Evolutionary conservation across 2,113 vertebrate species (phyloP).

Genomic region (Paratilapia polleni): DNA sequence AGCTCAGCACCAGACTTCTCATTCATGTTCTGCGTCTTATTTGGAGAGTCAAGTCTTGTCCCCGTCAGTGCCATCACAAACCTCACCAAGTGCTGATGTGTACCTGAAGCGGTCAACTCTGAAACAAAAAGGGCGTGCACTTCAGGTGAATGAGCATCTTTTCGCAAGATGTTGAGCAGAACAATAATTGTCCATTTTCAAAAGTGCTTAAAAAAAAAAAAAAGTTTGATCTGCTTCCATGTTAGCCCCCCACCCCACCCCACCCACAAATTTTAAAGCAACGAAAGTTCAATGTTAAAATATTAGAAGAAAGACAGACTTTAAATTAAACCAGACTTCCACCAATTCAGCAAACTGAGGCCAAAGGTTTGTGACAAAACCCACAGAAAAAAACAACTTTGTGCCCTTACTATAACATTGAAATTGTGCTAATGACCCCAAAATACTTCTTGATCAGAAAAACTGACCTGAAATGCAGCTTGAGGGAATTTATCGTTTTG

Average conservation of each 20-base stretch:
- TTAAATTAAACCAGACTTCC: neutral
- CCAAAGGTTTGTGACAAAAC: too few species aligned
- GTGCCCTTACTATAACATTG: neutral
- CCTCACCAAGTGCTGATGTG: neutral
- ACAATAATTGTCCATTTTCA: neutral
- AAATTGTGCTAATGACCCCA: neutral
- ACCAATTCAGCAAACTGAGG: neutral
- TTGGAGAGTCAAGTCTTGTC: neutral
- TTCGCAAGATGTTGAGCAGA: constrained; percentile 25
- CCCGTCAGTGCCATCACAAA: neutral
- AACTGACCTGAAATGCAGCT: neutral
- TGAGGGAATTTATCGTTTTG: neutral
- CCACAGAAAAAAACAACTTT: neutral
- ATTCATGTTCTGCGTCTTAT: constrained; percentile 17
- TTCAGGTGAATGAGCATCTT: constrained; percentile 18
- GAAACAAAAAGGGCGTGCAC: constrained; percentile 12
- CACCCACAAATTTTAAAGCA: too few species aligned
- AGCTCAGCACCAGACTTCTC: neutral
- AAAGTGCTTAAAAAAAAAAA: too few species aligned
- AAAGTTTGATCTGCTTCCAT: neutral
- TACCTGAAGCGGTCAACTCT: neutral
- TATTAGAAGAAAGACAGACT: too few species aligned
- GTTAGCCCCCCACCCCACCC: too few species aligned
- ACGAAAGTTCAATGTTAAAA: too few species aligned
- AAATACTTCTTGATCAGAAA: neutral